These are phyloP conservation scores for Pilophorus perplexus DNA, from an alignment of 2,888 invertebrate species.

Conservation along the genomic window DNA sequence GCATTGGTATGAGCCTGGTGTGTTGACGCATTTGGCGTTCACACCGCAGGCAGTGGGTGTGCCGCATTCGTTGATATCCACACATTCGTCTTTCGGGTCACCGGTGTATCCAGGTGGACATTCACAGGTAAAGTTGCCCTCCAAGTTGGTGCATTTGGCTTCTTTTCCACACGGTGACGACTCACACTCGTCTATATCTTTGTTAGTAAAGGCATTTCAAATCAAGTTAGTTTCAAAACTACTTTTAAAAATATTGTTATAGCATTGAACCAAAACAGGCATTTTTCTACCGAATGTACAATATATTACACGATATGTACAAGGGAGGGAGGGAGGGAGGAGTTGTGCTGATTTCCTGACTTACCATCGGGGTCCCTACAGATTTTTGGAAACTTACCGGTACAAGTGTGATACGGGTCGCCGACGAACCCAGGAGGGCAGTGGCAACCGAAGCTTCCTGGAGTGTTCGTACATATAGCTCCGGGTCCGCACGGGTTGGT, in stretches of 20 bases:
- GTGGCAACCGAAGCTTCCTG: slow-evolving; percentile 74
- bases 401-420: slow-evolving; percentile 60
- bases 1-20: slow-evolving; percentile 75
- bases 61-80: slow-evolving; percentile 72
- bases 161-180: slow-evolving; percentile 65
- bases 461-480: slow-evolving; percentile 74
- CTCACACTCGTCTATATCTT: slow-evolving; percentile 74
- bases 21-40: slow-evolving; percentile 77
- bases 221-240: slow-evolving; percentile 10
- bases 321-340: background rate
- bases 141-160: slow-evolving; percentile 71
- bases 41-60: slow-evolving; percentile 66
- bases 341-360: slow-evolving; percentile 40
- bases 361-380: slow-evolving; percentile 28
- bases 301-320: slow-evolving; percentile 29
- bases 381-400: too few relatives aligned
- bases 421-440: slow-evolving; percentile 82
- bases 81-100: slow-evolving; percentile 55
- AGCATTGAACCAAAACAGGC: too few relatives aligned
- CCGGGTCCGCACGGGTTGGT: slow-evolving; percentile 68
- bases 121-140: slow-evolving; percentile 71
- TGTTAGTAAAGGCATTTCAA: too few relatives aligned
- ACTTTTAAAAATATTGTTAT: too few relatives aligned
- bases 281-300: too few relatives aligned
- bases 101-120: slow-evolving; percentile 69